Evolutionary conservation across 1,140 invertebrate genomes (phyloP).

Genomic region (Schlechtendalia chinensis): DNA sequence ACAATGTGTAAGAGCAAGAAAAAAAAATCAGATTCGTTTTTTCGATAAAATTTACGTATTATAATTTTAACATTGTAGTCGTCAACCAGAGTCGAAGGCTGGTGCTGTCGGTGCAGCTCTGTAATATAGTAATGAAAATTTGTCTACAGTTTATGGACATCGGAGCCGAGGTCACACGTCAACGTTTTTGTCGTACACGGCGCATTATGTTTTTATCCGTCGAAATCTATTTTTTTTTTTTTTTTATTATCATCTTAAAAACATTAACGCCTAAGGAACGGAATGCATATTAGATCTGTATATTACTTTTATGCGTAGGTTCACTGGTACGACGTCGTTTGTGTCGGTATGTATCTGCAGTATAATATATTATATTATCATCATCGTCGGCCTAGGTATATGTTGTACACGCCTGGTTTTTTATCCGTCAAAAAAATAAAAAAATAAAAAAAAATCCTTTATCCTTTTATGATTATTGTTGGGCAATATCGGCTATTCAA

Average conservation of each 20-base stretch:
- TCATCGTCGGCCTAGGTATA: not conserved
- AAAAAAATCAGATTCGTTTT: not conserved
- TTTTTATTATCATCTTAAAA: not conserved
- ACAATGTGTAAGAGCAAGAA: not conserved
- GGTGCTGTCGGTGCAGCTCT: no score
- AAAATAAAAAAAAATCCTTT: not conserved
- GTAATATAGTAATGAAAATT: not conserved
- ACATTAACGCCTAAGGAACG: not conserved
- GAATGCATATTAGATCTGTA: not conserved
- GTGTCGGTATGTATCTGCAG: not conserved
- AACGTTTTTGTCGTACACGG: no score
- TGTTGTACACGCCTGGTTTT: not conserved
- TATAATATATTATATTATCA: not conserved
- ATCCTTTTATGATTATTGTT: constrained; percentile 2
- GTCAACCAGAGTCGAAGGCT: not conserved
- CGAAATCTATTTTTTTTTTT: not conserved
- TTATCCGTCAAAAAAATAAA: not conserved
- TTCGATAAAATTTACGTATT: not conserved
- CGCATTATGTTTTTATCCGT: not conserved
- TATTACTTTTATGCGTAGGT: not conserved
- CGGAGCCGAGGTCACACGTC: not conserved
- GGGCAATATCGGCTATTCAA: not conserved
- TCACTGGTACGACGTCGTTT: not conserved
- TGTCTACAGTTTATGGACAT: not conserved
- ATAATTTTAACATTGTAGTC: not conserved